phyloP scores from a whole-genome alignment of 2,888 invertebrate genomes.

The Drosophila borealis region DNA sequence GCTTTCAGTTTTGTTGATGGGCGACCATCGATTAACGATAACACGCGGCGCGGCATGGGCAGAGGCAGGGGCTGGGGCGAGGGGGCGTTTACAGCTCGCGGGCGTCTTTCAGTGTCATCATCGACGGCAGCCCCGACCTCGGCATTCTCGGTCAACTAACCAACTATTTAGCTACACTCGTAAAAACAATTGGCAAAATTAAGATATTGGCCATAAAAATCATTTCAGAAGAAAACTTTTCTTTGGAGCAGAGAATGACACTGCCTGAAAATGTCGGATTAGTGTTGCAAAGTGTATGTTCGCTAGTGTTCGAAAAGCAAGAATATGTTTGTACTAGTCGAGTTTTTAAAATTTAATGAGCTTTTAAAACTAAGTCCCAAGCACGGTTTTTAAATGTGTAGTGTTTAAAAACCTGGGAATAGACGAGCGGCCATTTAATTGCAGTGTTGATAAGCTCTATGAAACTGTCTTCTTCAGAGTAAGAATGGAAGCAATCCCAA shows the following conservation, averaged over 20 bases:
- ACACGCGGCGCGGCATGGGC: constrained; percentile 38
- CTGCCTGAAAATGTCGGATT: too few relatives aligned
- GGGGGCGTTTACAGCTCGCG: constrained; percentile 18
- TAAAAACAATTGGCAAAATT: constrained; percentile 41
- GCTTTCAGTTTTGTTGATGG: constrained; percentile 69
- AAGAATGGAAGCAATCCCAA: too few relatives aligned
- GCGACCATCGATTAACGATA: constrained; percentile 77
- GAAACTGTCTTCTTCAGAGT: too few relatives aligned
- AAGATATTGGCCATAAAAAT: neutral
- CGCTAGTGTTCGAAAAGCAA: too few relatives aligned
- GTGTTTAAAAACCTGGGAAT: too few relatives aligned
- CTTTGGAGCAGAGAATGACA: too few relatives aligned
- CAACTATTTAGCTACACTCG: constrained; percentile 40
- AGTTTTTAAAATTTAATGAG: neutral
- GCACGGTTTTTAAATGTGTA: too few relatives aligned
- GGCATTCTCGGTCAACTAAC: constrained; percentile 40
- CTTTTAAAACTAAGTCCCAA: neutral
- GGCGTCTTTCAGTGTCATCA: constrained; percentile 68
- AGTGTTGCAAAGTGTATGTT: too few relatives aligned
- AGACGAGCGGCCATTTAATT: too few relatives aligned
- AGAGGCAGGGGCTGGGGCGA: neutral
- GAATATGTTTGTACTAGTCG: neutral
- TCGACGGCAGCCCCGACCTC: constrained; percentile 41
- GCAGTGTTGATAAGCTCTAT: too few relatives aligned
- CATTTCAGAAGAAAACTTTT: constrained; percentile 15